phyloP scores from a whole-genome alignment of 1,140 invertebrate genomes.

The Amyelois transitella region DNA sequence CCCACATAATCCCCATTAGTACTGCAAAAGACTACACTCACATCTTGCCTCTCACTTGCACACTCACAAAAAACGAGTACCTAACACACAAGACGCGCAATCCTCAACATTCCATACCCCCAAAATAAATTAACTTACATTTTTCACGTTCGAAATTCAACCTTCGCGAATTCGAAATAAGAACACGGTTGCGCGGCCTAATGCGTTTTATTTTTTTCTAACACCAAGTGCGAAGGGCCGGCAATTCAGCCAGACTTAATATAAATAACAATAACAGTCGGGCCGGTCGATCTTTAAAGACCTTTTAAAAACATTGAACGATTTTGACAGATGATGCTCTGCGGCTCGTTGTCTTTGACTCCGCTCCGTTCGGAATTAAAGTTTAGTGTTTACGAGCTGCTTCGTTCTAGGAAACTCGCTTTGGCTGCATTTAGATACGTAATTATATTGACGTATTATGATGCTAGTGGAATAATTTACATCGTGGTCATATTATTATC shows the following conservation, averaged over 20 bases:
- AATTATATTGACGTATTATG: neutral
- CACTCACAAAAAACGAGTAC: slow-evolving; percentile 61
- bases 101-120: slow-evolving; percentile 59
- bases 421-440: neutral
- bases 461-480: neutral
- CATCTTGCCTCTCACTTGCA: slow-evolving; percentile 40
- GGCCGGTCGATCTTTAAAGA: slow-evolving; percentile 48
- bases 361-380: slow-evolving; percentile 7
- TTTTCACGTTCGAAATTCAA: slow-evolving; percentile 29
- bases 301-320: slow-evolving; percentile 62
- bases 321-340: slow-evolving; percentile 61
- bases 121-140: slow-evolving; percentile 18
- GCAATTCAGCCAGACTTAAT: slow-evolving; percentile 61
- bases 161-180: slow-evolving; percentile 32
- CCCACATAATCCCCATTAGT: slow-evolving; percentile 65
- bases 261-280: slow-evolving; percentile 70
- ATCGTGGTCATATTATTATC: too few species aligned
- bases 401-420: neutral
- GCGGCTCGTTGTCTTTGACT: slow-evolving; percentile 39
- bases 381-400: neutral
- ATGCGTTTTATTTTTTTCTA: slow-evolving; percentile 40
- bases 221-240: slow-evolving; percentile 63
- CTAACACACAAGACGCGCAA: slow-evolving; percentile 60
- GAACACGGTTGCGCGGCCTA: slow-evolving; percentile 21
- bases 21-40: slow-evolving; percentile 48